phyloP scores from a whole-genome alignment of 2,113 vertebrate species.

The Muscicapa adusta region DNA sequence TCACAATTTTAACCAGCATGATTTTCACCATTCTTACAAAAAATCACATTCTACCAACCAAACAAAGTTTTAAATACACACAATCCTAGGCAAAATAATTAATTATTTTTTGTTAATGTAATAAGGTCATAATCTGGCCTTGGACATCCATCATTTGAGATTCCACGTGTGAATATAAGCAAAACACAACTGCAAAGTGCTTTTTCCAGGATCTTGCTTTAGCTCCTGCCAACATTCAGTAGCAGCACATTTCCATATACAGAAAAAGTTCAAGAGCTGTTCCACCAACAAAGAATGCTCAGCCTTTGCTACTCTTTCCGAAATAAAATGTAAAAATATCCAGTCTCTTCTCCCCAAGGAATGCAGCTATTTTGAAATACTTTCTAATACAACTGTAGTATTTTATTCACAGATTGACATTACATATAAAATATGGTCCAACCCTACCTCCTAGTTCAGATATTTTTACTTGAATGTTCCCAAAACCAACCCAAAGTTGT shows the following conservation, averaged over 20 bases:
- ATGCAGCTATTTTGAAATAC: conserved; percentile 25
- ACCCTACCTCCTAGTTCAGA: not conserved
- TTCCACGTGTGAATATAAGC: conserved; percentile 29
- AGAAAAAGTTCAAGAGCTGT: conserved; percentile 44
- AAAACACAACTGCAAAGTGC: conserved; percentile 40
- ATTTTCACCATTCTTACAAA: not conserved
- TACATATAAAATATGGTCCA: not conserved
- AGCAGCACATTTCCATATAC: conserved; percentile 50
- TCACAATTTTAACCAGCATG: not conserved
- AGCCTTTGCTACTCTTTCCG: conserved; percentile 38
- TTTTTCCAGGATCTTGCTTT: conserved; percentile 21
- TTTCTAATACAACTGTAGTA: not conserved
- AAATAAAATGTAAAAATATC: conserved; percentile 52
- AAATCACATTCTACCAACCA: not conserved
- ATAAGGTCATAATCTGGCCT: not conserved
- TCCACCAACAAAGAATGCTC: not conserved
- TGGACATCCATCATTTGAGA: not conserved
- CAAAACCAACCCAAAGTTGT: not conserved
- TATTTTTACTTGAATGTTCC: not conserved
- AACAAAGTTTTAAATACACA: not conserved
- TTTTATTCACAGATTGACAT: not conserved
- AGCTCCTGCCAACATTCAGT: conserved; percentile 23
- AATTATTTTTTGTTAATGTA: not conserved
- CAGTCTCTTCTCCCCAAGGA: conserved; percentile 1
- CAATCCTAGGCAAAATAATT: not conserved